A percentile compares a stretch with the other conserved stretches of the same genome.
Evolutionary conservation across 2,113 vertebrate species (phyloP).

Genomic region (Myrmecobius fasciatus): DNA sequence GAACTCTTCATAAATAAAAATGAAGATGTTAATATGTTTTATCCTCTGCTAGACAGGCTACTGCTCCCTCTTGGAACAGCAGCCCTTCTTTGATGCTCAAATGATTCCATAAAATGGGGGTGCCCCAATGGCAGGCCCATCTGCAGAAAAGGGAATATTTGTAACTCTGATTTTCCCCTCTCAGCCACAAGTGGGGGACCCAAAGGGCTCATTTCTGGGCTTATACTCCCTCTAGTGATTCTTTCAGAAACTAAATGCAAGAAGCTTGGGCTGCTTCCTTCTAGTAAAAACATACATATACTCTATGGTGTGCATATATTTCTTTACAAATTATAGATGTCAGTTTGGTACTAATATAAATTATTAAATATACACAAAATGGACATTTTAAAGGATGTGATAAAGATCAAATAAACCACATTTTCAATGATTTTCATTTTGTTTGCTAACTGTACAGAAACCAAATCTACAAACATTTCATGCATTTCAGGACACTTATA

Average conservation of each 20-base stretch:
- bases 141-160: neutral
- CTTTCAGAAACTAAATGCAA: neutral
- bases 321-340: neutral
- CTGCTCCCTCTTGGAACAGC: neutral
- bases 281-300: neutral
- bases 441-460: neutral
- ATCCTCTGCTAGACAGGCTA: neutral
- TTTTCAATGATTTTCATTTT: neutral
- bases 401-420: neutral
- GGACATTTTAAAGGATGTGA: neutral
- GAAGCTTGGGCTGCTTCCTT: accelerated
- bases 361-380: neutral
- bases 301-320: neutral
- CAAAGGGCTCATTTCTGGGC: conserved; percentile 75
- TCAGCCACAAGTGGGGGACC: neutral
- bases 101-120: accelerated
- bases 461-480: neutral
- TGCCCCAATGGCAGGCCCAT: neutral
- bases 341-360: neutral
- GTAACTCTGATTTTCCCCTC: conserved; percentile 7
- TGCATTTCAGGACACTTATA: neutral
- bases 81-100: neutral
- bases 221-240: conserved; percentile 84
- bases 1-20: conserved; percentile 37
- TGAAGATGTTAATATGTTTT: conserved; percentile 28